Evolutionary conservation across 1,140 invertebrate genomes (phyloP), one percentile per base, ranked within the genome.

Genomic region (Drosophila saltans): DNA sequence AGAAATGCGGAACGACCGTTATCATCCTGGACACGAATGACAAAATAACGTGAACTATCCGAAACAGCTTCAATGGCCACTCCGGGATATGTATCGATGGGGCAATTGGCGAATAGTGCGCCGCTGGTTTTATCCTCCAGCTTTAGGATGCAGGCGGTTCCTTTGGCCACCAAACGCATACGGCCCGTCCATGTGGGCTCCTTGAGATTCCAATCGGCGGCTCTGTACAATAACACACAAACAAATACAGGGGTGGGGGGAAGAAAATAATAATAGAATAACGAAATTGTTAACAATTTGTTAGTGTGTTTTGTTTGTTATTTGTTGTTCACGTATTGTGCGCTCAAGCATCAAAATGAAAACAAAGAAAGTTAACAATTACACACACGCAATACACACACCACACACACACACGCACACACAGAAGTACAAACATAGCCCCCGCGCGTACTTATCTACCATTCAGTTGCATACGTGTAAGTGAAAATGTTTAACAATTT

Each of bases 41-140:
- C 99, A 95, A 99, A 99, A 93, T 99, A 99, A 81, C 99, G 94
- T 60, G 98, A 99, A 67, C 99, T 99, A 93, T 99, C 99, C 45
- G 96, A 97, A 0, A 99, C 99, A 58, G 98, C 92, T 93, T 99
- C 99, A 24, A 99, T 95, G 28, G 98, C 98, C 64, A 97, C 93
- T 65, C 98, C 97, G 59, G 98, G 98, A 94, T 99, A 99, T 86
- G 95, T 95, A 80, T 99, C 98, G 75, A 99, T 97, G 1, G 98
- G 98, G 93, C 98, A 99, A 93, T 99, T 97, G 0, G 98, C 99
- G 94, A 99, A 99, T n/a, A 99, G 93, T 92, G 98, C 97, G 39
- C 98, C 98, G 81, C 95, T 95, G 55, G 94, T 95, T 94, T 99
- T 99, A 92, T 99, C 99, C 93, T 99, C 99, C 16, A 99, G 93